phyloP scores from a whole-genome alignment of 2,113 vertebrate genomes.

The Lasiurus cinereus region DNA sequence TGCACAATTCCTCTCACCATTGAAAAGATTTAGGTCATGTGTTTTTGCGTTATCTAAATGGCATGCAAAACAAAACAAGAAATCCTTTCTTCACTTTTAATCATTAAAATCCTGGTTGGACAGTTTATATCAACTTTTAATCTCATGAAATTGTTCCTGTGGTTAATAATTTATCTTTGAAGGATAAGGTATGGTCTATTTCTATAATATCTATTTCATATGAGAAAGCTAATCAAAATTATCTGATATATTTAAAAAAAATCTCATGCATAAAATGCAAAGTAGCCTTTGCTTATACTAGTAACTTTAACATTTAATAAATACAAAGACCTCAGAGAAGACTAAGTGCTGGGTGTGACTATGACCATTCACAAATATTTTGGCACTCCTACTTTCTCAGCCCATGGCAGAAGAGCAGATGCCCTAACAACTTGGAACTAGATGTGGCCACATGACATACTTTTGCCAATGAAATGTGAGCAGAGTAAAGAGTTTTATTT shows the following conservation, averaged over 20 bases:
- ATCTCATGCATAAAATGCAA: neutral
- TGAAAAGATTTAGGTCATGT: conserved; percentile 74
- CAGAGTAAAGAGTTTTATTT: neutral
- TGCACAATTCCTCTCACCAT: conserved; percentile 68
- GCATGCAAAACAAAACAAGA: conserved; percentile 57
- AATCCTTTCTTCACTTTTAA: conserved; percentile 51
- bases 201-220: conserved; percentile 17
- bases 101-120: conserved; percentile 26
- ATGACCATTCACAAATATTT: neutral
- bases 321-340: neutral
- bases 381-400: neutral
- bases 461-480: conserved; percentile 18
- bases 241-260: neutral
- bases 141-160: neutral
- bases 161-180: conserved; percentile 31
- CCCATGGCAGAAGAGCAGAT: neutral
- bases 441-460: neutral
- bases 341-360: neutral
- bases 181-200: neutral
- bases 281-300: neutral
- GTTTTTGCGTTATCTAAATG: conserved; percentile 81
- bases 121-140: conserved; percentile 26
- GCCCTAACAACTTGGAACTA: neutral
- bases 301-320: neutral
- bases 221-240: neutral